Evolutionary conservation across 1,140 invertebrate genomes (phyloP).

Genomic region (Atta colombica): DNA sequence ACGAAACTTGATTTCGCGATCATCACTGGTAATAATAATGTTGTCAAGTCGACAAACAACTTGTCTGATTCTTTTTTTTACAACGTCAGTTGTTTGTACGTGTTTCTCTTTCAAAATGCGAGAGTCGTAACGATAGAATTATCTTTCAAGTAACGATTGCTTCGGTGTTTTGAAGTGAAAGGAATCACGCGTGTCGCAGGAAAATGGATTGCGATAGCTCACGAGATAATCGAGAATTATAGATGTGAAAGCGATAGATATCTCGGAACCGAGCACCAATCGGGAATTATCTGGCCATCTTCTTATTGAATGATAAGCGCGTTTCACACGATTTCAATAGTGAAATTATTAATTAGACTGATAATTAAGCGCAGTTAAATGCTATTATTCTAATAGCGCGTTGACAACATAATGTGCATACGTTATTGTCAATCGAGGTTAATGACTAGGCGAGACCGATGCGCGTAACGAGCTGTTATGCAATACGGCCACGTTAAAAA

Average conservation of each 20-base stretch:
- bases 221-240: slow-evolving; percentile 32
- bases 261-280: background rate
- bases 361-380: slow-evolving; percentile 52
- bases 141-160: slow-evolving; percentile 15
- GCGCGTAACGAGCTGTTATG: slow-evolving; percentile 47
- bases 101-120: slow-evolving; percentile 15
- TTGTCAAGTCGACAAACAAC: background rate
- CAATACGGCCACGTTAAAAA: slow-evolving; percentile 48
- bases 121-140: slow-evolving; percentile 15
- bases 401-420: slow-evolving; percentile 29
- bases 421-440: slow-evolving; percentile 53
- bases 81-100: background rate
- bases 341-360: slow-evolving; percentile 37
- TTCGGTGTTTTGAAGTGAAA: background rate
- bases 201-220: slow-evolving; percentile 30
- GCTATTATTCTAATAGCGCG: slow-evolving; percentile 45
- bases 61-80: background rate
- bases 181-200: slow-evolving; percentile 31
- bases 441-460: slow-evolving; percentile 51
- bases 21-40: slow-evolving; percentile 8
- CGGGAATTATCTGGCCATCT: slow-evolving; percentile 28
- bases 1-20: slow-evolving; percentile 36
- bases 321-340: slow-evolving; percentile 32
- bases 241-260: slow-evolving; percentile 27
- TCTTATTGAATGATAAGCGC: slow-evolving; percentile 15